Conservation (phyloP, 1,140 invertebrate genomes). For the Acromyrmex echinatior region DNA sequence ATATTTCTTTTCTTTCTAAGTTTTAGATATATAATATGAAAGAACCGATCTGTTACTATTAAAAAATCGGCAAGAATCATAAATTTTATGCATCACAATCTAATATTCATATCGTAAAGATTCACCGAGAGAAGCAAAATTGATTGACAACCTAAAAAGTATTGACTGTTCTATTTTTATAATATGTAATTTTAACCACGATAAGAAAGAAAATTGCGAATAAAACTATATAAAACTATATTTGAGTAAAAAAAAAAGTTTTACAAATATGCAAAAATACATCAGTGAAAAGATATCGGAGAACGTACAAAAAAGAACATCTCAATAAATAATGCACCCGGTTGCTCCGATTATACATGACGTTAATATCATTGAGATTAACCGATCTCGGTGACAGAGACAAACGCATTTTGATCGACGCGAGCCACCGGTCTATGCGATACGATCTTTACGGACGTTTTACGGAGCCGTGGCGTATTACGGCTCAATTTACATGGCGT, state of each 20-base stretch:
- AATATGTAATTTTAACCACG: too few species aligned
- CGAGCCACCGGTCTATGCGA: slow-evolving; percentile 30
- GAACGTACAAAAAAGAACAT: not conserved
- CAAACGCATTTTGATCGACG: slow-evolving; percentile 23
- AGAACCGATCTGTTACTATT: not conserved
- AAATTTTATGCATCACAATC: too few species aligned
- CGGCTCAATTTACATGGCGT: slow-evolving; percentile 55
- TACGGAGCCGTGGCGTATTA: slow-evolving; percentile 33
- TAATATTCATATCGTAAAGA: too few species aligned
- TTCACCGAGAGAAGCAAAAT: too few species aligned
- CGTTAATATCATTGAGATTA: not conserved
- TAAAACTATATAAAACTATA: too few species aligned
- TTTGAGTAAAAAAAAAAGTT: not conserved
- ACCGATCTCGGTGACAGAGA: not conserved
- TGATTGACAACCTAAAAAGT: too few species aligned
- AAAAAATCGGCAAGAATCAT: too few species aligned
- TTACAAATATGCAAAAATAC: not conserved
- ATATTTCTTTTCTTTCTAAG: too few species aligned
- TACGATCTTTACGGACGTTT: slow-evolving; percentile 46
- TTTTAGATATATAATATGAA: not conserved
- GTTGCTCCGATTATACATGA: not conserved
- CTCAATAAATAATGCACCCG: not conserved
- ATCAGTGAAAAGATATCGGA: not conserved
- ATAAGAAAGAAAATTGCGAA: too few species aligned
- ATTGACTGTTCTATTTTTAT: too few species aligned